These are phyloP conservation scores for Bombycilla garrulus DNA, from an alignment of 2,113 vertebrate genomes.

Conservation along the genomic window DNA sequence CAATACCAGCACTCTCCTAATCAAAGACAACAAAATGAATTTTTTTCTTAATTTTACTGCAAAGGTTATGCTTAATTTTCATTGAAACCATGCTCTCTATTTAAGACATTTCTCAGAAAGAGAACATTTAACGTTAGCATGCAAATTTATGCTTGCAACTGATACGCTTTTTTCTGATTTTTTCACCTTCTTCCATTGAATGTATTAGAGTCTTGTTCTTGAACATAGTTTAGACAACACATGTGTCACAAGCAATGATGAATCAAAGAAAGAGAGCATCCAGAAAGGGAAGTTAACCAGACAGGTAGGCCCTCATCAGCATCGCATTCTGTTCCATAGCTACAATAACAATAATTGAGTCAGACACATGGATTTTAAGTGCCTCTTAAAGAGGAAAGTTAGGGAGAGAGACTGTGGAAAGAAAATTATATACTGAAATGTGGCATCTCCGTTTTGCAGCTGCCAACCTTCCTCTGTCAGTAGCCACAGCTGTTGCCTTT, in stretches of 20 bases:
- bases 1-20: background rate
- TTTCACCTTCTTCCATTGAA: conserved; percentile 38
- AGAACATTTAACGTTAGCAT: background rate
- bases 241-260: conserved; percentile 71
- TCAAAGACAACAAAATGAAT: background rate
- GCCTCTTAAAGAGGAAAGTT: conserved; percentile 68
- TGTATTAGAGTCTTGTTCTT: conserved; percentile 49
- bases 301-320: conserved; percentile 66
- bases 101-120: background rate
- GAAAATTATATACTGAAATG: conserved; percentile 53
- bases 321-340: conserved; percentile 26
- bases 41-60: background rate
- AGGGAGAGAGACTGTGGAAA: conserved; percentile 47
- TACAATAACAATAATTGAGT: conserved; percentile 64
- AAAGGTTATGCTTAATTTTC: background rate
- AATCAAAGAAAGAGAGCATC: conserved; percentile 58
- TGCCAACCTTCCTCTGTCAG: conserved; percentile 51
- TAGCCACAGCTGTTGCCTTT: conserved; percentile 30
- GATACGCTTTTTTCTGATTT: background rate
- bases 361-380: conserved; percentile 70
- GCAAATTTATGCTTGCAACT: background rate
- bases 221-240: conserved; percentile 62
- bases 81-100: background rate
- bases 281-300: conserved; percentile 64
- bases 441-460: conserved; percentile 42